Percentiles rank a stretch among this genome's conserved stretches.
Conservation (phyloP, 2,113 vertebrate genomes). For the Urocolius indicus region DNA sequence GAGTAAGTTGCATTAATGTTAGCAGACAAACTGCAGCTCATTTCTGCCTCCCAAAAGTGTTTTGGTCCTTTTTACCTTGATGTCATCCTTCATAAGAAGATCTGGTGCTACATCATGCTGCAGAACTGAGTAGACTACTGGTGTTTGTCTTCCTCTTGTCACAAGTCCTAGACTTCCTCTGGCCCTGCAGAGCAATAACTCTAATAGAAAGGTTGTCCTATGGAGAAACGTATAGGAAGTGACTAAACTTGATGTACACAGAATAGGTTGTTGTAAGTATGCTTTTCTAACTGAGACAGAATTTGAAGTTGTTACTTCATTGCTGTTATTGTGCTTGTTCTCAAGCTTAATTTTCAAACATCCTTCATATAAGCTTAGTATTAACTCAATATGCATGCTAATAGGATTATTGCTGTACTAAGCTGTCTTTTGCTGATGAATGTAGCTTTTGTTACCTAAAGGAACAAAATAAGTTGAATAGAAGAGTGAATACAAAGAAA, state of each 20-base stretch:
- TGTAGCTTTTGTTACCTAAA: neutral
- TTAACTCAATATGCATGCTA: neutral
- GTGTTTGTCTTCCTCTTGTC: slow-evolving; percentile 20
- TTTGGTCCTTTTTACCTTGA: neutral
- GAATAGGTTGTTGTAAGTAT: neutral
- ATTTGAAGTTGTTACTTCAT: neutral
- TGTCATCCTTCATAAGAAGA: neutral
- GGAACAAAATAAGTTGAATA: neutral
- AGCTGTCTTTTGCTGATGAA: slow-evolving; percentile 5
- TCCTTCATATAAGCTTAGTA: neutral
- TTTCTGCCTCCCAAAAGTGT: neutral
- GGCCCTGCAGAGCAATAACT: neutral
- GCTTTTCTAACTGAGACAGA: neutral
- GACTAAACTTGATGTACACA: slow-evolving; percentile 21
- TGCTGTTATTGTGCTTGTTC: neutral
- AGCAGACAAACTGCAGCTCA: neutral
- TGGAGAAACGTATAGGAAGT: slow-evolving; percentile 33
- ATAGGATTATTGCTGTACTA: neutral
- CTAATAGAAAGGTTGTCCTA: slow-evolving; percentile 25
- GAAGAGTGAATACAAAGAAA: neutral
- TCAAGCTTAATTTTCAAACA: neutral
- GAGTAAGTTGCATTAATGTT: neutral
- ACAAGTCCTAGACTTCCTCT: neutral
- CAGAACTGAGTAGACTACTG: slow-evolving; percentile 19
- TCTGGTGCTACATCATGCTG: neutral